phyloP scores from a whole-genome alignment of 1,140 invertebrate genomes.

The Antheraea pernyi region DNA sequence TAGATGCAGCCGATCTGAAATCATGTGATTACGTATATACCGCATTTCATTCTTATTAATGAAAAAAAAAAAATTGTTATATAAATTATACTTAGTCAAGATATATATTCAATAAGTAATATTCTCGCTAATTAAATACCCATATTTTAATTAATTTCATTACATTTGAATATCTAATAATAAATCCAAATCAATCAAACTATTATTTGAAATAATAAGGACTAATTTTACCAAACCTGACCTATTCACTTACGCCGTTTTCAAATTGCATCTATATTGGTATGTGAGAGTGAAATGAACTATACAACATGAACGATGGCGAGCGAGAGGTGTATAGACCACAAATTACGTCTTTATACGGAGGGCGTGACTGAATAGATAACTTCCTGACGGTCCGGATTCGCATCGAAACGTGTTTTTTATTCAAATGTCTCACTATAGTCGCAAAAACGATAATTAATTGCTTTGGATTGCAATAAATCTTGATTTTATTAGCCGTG shows the following conservation, averaged over 20 bases:
- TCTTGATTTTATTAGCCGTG: not conserved
- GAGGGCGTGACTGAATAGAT: slow-evolving; percentile 62
- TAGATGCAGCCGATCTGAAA: too few relatives aligned
- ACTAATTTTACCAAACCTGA: slow-evolving; percentile 1
- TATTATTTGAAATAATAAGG: slow-evolving; percentile 5
- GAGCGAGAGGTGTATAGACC: slow-evolving; percentile 37
- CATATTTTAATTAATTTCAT: too few relatives aligned
- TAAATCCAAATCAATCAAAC: not conserved
- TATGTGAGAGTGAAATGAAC: slow-evolving; percentile 26
- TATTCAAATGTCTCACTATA: slow-evolving; percentile 13
- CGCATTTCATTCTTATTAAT: too few relatives aligned
- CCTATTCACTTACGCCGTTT: slow-evolving; percentile 19
- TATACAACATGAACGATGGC: slow-evolving; percentile 16
- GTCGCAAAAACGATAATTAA: slow-evolving; percentile 20
- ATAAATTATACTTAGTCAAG: too few relatives aligned
- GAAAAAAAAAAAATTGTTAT: too few relatives aligned
- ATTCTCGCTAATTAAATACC: too few relatives aligned
- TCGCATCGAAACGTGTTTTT: slow-evolving; percentile 53
- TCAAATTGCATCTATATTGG: slow-evolving; percentile 7
- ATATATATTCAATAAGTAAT: too few relatives aligned
- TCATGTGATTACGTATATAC: too few relatives aligned
- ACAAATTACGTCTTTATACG: slow-evolving; percentile 18
- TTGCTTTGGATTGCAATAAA: not conserved
- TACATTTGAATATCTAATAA: too few relatives aligned
- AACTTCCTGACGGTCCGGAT: slow-evolving; percentile 46